Evolutionary conservation across 2,797 vertebrate species (phyloP), one percentile per base, ranked within the genome.

Genomic region (Alectoris magna): DNA sequence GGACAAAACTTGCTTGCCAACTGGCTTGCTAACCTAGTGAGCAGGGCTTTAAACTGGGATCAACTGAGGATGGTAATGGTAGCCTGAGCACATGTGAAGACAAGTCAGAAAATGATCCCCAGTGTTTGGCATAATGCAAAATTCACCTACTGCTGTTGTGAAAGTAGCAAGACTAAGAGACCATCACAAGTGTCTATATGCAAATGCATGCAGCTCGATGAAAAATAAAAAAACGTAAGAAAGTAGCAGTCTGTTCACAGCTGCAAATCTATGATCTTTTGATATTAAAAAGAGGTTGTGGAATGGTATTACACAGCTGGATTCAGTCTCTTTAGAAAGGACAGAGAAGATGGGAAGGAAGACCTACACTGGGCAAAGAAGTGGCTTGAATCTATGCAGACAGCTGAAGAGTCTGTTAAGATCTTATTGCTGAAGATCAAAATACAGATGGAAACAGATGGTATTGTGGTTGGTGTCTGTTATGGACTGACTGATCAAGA

Each of bases 1-100:
- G 7, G 6, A 11, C 4, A 81, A 73, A 21, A 14, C 0, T 60
- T n/a, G 10, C 23, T 38, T 10, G 0, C 1, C 9, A 70, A 19
- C 14, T 67, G 26, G 5, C 7, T n/a, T 64, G 23, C 2, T 79
- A 56, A 82, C 5, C 4, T 31, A 11, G 23, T 46, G 36, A 81
- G 19, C 10, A 88, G 7, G 3, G 6, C 11, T 81, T 75, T 84
- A 78, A 71, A 74, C 10, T 39, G 29, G 4, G 27, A 36, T 86
- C 0, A 48, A 48, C 31, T 64, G 44, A 77, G 11, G 2, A 44
- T 44, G 10, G 7, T 39, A 38, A 66, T 2, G 2, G 13, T 15
- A 84, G 31, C 9, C 11, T 43, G 70, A 46, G 73, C 16, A 73
- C 7, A 55, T 18, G 27, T 2, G 2, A 19, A 76, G 27, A 16